phyloP scores from a whole-genome alignment of 2,888 invertebrate genomes.

The Tiliacea aurago region DNA sequence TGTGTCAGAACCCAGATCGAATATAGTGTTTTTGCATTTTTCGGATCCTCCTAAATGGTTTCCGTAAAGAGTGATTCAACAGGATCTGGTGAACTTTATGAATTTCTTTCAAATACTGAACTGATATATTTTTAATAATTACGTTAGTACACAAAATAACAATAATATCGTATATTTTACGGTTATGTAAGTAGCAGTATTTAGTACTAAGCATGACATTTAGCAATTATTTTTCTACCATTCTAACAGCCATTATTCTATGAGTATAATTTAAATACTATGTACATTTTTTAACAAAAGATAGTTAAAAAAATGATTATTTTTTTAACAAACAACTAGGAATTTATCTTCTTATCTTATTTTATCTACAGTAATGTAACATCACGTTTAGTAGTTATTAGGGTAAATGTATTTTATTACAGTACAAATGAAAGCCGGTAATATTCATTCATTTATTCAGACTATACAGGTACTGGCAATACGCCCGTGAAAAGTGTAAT shows the following conservation, averaged over 20 bases:
- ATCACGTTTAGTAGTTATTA: conserved; percentile 14
- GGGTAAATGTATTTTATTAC: neutral
- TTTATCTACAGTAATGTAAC: conserved; percentile 11
- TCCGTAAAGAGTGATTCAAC: too few relatives aligned
- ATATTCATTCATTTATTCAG: neutral
- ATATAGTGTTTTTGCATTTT: neutral
- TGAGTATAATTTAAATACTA: neutral
- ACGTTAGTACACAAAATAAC: neutral
- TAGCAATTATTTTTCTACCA: neutral
- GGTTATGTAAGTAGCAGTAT: neutral
- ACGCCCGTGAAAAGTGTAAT: neutral
- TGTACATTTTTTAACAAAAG: neutral
- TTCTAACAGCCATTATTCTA: neutral
- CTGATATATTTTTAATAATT: too few relatives aligned
- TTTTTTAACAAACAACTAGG: neutral
- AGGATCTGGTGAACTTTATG: too few relatives aligned
- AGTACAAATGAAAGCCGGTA: neutral
- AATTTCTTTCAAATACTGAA: too few relatives aligned
- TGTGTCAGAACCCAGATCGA: neutral
- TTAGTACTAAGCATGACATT: neutral
- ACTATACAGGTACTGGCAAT: neutral
- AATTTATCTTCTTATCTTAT: conserved; percentile 17
- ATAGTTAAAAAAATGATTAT: neutral
- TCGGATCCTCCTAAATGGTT: neutral
- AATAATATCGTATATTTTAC: too few relatives aligned